Evolutionary conservation across 30 jellyfish, hydroid and myxozoan species (phyloP).

Genomic region (Calvadosia cruxmelitensis): DNA sequence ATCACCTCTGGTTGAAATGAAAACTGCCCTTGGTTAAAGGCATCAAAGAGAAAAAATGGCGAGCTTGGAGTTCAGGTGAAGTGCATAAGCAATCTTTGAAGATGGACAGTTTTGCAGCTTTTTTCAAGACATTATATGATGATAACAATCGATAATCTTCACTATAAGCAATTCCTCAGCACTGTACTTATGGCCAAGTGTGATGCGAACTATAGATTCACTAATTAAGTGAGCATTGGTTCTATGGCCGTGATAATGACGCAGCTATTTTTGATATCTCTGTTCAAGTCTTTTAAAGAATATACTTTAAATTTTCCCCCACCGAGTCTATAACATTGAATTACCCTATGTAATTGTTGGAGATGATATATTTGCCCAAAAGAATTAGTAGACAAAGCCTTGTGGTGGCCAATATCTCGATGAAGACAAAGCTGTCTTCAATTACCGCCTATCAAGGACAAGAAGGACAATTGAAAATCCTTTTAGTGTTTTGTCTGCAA

Average conservation of each 20-base stretch:
- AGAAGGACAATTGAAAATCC: conserved; percentile 43
- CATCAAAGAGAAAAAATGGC: too few relatives aligned
- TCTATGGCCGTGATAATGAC: conserved; percentile 37
- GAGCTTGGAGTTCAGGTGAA: too few relatives aligned
- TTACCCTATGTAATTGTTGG: conserved; percentile 36
- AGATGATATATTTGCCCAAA: conserved; percentile 30
- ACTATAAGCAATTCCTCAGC: conserved; percentile 25
- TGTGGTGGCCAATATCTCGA: conserved; percentile 25
- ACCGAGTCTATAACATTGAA: not conserved
- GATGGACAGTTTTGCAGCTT: too few relatives aligned
- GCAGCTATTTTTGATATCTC: not conserved
- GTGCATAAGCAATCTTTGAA: too few relatives aligned
- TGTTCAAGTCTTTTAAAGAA: conserved; percentile 15
- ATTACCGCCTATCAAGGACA: conserved; percentile 32
- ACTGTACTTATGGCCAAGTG: conserved; percentile 32
- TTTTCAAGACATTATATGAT: too few relatives aligned
- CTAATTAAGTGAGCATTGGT: conserved; percentile 57
- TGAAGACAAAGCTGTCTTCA: conserved; percentile 21
- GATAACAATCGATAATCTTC: too few relatives aligned
- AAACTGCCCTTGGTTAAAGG: too few relatives aligned
- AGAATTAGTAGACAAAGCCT: conserved; percentile 39
- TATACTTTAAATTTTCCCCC: conserved; percentile 12
- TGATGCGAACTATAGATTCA: conserved; percentile 54
- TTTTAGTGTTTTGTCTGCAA: conserved; percentile 31
- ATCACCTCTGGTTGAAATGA: too few relatives aligned